phyloP scores from a whole-genome alignment of 2,888 invertebrate species.

The Sipunculus nudus region DNA sequence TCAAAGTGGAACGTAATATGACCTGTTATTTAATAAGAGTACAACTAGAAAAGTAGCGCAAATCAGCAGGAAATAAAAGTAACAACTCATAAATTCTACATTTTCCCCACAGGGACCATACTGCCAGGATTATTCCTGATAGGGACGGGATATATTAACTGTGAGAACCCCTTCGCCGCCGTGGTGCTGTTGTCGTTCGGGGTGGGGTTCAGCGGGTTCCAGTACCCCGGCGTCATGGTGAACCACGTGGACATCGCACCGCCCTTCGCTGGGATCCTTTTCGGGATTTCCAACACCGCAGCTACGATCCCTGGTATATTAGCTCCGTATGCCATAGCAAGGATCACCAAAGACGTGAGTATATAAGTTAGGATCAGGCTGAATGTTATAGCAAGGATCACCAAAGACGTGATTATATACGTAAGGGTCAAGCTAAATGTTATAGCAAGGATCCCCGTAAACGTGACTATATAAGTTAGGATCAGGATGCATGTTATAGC shows the following conservation, averaged over 20 bases:
- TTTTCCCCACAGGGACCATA: conserved; percentile 22
- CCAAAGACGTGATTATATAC: conserved; percentile 24
- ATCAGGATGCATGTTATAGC: conserved; percentile 34
- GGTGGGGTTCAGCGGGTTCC: conserved; percentile 96
- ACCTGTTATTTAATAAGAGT: too few relatives aligned
- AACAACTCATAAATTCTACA: too few relatives aligned
- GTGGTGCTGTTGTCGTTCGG: conserved; percentile 91
- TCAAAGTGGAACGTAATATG: too few relatives aligned
- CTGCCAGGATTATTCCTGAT: conserved; percentile 33
- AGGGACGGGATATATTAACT: conserved; percentile 29
- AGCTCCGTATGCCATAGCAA: conserved; percentile 35
- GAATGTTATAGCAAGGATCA: conserved; percentile 28
- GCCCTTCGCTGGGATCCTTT: conserved; percentile 41
- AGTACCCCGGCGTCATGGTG: conserved; percentile 33
- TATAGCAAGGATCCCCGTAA: conserved; percentile 25
- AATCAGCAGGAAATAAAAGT: too few relatives aligned
- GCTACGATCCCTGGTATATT: conserved; percentile 45
- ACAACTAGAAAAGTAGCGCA: too few relatives aligned
- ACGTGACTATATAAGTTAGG: conserved; percentile 28
- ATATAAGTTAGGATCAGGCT: too few relatives aligned
- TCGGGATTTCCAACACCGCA: conserved; percentile 43
- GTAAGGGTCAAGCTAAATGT: too few relatives aligned
- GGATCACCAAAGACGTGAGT: conserved; percentile 30
- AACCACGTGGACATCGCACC: conserved; percentile 47
- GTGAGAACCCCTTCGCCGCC: conserved; percentile 67